A percentile compares a stretch with the other conserved stretches of the same genome.
phyloP scores from a whole-genome alignment of 92 coral and sea anemone genomes.

The Blastomussa wellsi region DNA sequence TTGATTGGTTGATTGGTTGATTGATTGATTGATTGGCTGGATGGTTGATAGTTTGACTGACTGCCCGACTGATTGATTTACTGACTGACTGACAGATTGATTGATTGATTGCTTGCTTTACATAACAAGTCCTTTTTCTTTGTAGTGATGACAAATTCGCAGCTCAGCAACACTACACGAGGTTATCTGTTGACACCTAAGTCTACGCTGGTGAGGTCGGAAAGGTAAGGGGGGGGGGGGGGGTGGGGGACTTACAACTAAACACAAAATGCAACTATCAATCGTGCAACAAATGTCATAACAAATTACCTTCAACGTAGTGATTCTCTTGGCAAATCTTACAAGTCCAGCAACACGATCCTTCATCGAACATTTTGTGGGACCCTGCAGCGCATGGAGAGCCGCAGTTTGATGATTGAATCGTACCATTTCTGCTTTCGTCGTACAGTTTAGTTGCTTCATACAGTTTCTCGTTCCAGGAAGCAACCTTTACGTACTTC shows the following conservation, averaged over 20 bases:
- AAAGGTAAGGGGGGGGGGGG: not conserved
- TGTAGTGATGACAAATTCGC: too few relatives aligned
- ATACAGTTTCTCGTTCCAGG: slow-evolving; percentile 68
- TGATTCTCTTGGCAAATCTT: slow-evolving; percentile 60
- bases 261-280: not conserved
- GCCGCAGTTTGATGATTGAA: slow-evolving; percentile 66
- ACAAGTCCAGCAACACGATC: slow-evolving; percentile 88
- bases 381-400: slow-evolving; percentile 64
- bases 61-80: too few relatives aligned
- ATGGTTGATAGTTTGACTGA: too few relatives aligned
- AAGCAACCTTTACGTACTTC: slow-evolving; percentile 54
- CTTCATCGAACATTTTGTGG: slow-evolving; percentile 54
- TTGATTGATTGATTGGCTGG: too few relatives aligned
- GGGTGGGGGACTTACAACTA: too few relatives aligned
- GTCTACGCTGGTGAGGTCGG: not conserved
- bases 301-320: slow-evolving; percentile 67
- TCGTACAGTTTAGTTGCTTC: slow-evolving; percentile 25
- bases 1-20: too few relatives aligned
- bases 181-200: too few relatives aligned
- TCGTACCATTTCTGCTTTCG: slow-evolving; percentile 1
- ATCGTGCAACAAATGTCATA: not conserved
- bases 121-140: too few relatives aligned
- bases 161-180: too few relatives aligned
- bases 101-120: too few relatives aligned
- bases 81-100: too few relatives aligned